Conservation (phyloP, 2,888 invertebrate species). For the Rhagonycha fulva region DNA sequence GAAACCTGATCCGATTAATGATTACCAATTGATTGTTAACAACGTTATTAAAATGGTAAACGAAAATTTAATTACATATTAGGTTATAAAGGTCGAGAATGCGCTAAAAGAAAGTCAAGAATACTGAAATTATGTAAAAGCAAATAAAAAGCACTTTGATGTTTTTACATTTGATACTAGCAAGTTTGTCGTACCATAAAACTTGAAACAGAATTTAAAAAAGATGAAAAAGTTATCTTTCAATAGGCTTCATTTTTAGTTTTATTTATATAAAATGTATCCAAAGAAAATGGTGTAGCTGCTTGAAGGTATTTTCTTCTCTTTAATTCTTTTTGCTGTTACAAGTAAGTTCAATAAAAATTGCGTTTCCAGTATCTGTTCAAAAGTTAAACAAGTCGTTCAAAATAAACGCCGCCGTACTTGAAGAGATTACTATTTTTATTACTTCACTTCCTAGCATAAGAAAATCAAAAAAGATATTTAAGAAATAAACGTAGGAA, state of each 20-base stretch:
- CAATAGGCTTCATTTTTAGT: background rate
- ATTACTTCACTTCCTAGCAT: background rate
- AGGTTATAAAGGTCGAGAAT: background rate
- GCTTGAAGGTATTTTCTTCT: background rate
- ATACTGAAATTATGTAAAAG: background rate
- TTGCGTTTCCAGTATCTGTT: background rate
- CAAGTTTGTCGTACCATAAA: background rate
- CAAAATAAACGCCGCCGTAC: background rate
- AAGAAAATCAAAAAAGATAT: background rate
- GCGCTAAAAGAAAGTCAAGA: background rate
- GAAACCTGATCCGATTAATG: constrained; percentile 4
- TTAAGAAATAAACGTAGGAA: background rate
- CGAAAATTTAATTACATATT: background rate
- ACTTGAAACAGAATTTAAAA: background rate
- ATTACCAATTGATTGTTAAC: background rate
- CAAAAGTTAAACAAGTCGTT: background rate
- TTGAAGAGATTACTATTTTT: background rate
- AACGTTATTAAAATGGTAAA: background rate
- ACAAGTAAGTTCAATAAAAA: background rate
- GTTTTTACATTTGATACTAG: background rate
- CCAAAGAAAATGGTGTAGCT: background rate
- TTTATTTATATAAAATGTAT: background rate
- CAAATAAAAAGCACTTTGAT: background rate
- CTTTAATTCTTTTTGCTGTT: background rate
- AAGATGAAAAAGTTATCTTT: background rate